Evolutionary conservation across 1,140 invertebrate genomes (phyloP).

Genomic region (Eueides isabella): DNA sequence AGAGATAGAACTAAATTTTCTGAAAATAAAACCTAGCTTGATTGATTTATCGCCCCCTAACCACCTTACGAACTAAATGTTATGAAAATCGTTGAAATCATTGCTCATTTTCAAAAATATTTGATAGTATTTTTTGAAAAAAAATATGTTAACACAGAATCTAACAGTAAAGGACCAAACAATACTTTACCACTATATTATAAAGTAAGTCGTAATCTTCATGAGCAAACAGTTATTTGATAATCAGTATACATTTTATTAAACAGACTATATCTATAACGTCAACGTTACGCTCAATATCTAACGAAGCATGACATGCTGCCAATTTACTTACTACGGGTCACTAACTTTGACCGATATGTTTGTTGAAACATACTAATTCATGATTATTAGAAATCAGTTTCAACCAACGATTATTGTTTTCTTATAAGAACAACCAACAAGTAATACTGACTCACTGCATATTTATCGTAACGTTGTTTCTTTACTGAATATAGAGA

Average conservation of each 20-base stretch:
- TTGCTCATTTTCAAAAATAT: too few relatives aligned
- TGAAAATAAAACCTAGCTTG: too few relatives aligned
- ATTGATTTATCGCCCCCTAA: too few relatives aligned
- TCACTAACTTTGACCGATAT: constrained; percentile 47
- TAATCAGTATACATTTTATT: background rate
- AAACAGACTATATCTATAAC: background rate
- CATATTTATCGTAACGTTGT: background rate
- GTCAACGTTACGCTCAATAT: constrained; percentile 27
- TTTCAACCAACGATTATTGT: background rate
- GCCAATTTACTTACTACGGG: constrained; percentile 35
- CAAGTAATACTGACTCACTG: background rate
- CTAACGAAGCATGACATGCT: constrained; percentile 43
- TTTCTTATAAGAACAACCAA: background rate
- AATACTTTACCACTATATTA: background rate
- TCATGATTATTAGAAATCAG: background rate
- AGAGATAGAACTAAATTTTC: too few relatives aligned
- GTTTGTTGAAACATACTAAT: constrained; percentile 21
- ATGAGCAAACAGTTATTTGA: background rate
- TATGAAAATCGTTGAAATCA: too few relatives aligned
- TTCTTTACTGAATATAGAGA: background rate
- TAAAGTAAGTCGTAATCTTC: background rate
- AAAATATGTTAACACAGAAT: too few relatives aligned
- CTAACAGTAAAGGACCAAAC: background rate
- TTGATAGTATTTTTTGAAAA: too few relatives aligned
- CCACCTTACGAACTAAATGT: too few relatives aligned